These are phyloP conservation scores for Melanotaenia pygmaea DNA, from an alignment of 2,797 vertebrate genomes.

Conservation along the genomic window DNA sequence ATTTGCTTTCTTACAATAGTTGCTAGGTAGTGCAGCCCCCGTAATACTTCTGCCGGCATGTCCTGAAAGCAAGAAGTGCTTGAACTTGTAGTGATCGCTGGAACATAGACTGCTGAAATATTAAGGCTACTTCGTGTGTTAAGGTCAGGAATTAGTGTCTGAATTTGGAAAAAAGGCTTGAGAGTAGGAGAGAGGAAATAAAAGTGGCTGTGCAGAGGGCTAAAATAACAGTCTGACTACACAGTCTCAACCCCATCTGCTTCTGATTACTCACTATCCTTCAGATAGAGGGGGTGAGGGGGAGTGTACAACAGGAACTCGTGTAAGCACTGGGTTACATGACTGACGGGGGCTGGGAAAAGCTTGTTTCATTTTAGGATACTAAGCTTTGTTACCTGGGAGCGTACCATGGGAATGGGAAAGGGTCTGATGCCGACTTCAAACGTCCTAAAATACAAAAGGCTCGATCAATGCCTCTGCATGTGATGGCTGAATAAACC, in stretches of 20 bases:
- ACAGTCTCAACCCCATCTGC: conserved; percentile 91
- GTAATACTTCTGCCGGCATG: conserved; percentile 18
- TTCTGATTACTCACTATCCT: conserved; percentile 96
- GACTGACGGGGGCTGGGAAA: conserved; percentile 58
- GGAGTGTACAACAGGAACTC: conserved; percentile 64
- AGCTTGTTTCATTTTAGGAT: conserved; percentile 49
- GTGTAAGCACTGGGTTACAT: conserved; percentile 63
- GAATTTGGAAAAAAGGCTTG: conserved; percentile 85
- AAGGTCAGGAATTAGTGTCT: conserved; percentile 71
- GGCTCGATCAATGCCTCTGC: conserved; percentile 28
- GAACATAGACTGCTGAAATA: conserved; percentile 50
- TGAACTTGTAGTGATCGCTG: conserved; percentile 50
- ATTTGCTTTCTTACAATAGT: conserved; percentile 20
- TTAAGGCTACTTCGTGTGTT: conserved; percentile 56
- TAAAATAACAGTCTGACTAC: conserved; percentile 95
- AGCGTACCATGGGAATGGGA: conserved; percentile 5
- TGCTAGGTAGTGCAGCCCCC: conserved; percentile 2
- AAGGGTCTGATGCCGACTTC: conserved; percentile 50
- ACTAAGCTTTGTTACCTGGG: conserved; percentile 42
- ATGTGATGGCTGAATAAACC: conserved; percentile 26
- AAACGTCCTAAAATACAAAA: conserved; percentile 55
- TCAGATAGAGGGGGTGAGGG: conserved; percentile 48
- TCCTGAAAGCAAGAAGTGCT: conserved; percentile 42
- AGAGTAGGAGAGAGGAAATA: conserved; percentile 83
- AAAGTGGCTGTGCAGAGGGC: conserved; percentile 85